Evolutionary conservation across 2,888 invertebrate species (phyloP).

Genomic region (Drosophila barbarae): DNA sequence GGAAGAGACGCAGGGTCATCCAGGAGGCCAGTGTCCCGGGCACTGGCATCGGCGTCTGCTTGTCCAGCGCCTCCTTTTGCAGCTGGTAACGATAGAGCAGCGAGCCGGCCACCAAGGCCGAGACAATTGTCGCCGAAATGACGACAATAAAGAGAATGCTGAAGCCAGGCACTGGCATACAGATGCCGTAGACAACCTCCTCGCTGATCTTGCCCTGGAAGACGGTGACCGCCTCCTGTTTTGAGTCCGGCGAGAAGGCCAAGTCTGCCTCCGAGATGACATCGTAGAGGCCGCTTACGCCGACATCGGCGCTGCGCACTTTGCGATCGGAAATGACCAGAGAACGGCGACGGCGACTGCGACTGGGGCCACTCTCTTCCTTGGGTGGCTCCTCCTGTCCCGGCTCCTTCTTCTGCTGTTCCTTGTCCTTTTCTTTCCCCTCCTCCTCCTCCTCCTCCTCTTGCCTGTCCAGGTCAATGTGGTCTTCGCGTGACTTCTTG

Average conservation of each 20-base stretch:
- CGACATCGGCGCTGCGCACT: slow-evolving; percentile 91
- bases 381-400: neutral
- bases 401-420: neutral
- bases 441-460: slow-evolving; percentile 28
- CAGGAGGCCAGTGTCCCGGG: slow-evolving; percentile 86
- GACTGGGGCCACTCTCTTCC: neutral
- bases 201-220: slow-evolving; percentile 93
- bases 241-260: slow-evolving; percentile 91
- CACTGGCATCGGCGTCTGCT: slow-evolving; percentile 81
- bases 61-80: slow-evolving; percentile 84
- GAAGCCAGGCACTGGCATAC: slow-evolving; percentile 93
- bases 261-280: slow-evolving; percentile 95
- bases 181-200: slow-evolving; percentile 94
- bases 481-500: slow-evolving; percentile 63
- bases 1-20: slow-evolving; percentile 86
- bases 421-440: slow-evolving; percentile 42
- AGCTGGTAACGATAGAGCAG: slow-evolving; percentile 88
- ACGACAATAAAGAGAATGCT: slow-evolving; percentile 93
- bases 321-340: slow-evolving; percentile 86
- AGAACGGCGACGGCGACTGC: slow-evolving; percentile 83
- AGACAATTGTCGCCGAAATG: slow-evolving; percentile 91
- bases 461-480: slow-evolving; percentile 66
- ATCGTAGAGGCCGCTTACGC: slow-evolving; percentile 93
- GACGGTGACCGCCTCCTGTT: slow-evolving; percentile 90
- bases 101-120: slow-evolving; percentile 91